Base-by-base conservation (phyloP, 2,113 vertebrate species). In the Trogon melanurus region DNA sequence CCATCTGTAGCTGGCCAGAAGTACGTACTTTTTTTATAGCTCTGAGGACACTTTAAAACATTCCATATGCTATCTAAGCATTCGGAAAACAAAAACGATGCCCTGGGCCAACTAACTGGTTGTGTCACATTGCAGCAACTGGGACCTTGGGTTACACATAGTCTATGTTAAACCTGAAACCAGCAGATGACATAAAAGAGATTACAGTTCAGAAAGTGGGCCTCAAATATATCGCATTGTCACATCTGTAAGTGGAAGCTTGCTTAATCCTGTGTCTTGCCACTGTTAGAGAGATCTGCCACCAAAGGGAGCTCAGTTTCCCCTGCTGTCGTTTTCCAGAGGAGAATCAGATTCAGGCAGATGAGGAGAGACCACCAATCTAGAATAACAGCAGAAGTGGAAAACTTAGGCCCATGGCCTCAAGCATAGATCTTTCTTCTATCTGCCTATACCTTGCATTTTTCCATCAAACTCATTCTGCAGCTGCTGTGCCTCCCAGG, bases 371-470 rank as follows among this genome's bases (percentile, higher is more conserved):
- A 74, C 67, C 29, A 66, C 23, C 22, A 72, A 54, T 19, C n/a
- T 65, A 41, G 51, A 90, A 70, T 2, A 6, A 79, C 16, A 87
- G 15, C 38, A 58, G 20, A 85, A 71, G 23, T 4, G 15, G 25
- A 84, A 94, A 89, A 71, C 11, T 61, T 36, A 36, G 50, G 32
- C 36, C 53, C 6, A 1, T 22, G n/a, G 25, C 25, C 47, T 4
- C 2, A 10, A 36, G 25, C 0, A 0, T 15, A 32, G 47, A 16
- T 64, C n/a, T 83, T 85, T 57, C 27, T 13, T 85, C 20, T 74
- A 30, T 18, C 27, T 51, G 38, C 23, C 32, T 36, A 13, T 41
- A 64, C 19, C 17, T 78, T 22, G 19, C 8, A 11, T 94, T 56
- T 89, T 74, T 21, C 65, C 61, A 51, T 47, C 48, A 22, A 61